Percentiles rank a stretch among this genome's conserved stretches.
Conservation (phyloP, 1,140 invertebrate genomes). For the Heliconius nattereri region DNA sequence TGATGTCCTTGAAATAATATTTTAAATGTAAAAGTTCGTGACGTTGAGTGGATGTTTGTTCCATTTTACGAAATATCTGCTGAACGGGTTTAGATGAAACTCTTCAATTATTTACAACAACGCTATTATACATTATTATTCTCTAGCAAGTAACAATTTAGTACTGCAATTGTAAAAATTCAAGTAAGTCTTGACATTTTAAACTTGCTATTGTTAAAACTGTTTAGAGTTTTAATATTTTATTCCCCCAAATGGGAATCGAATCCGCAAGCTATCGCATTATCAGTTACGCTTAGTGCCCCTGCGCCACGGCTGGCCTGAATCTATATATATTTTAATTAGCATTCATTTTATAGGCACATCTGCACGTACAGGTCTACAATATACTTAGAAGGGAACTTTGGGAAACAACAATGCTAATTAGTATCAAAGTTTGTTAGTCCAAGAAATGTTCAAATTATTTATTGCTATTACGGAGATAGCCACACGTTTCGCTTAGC, state of each 20-base stretch:
- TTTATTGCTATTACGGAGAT: background rate
- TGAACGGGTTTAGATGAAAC: too few species aligned
- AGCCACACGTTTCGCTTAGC: background rate
- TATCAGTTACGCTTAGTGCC: too few species aligned
- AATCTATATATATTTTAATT: background rate
- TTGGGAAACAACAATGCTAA: constrained; percentile 8
- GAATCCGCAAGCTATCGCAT: too few species aligned
- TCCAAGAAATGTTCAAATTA: constrained; percentile 13
- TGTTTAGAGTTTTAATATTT: background rate
- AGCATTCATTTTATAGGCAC: constrained; percentile 1
- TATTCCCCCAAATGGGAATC: too few species aligned
- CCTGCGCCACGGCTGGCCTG: too few species aligned
- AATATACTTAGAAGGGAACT: background rate
- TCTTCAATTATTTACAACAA: background rate
- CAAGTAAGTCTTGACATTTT: background rate
- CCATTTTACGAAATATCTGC: too few species aligned
- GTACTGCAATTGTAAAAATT: background rate
- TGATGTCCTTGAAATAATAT: too few species aligned
- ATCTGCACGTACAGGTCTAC: constrained; percentile 5
- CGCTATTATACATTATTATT: background rate
- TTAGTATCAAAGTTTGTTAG: constrained; percentile 10
- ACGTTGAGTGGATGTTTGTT: too few species aligned
- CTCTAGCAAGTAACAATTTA: background rate
- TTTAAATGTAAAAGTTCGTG: too few species aligned
- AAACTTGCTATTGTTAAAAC: background rate